These are phyloP conservation scores for Periphyllus acericola DNA, from an alignment of 2,888 invertebrate species.

Conservation along the genomic window DNA sequence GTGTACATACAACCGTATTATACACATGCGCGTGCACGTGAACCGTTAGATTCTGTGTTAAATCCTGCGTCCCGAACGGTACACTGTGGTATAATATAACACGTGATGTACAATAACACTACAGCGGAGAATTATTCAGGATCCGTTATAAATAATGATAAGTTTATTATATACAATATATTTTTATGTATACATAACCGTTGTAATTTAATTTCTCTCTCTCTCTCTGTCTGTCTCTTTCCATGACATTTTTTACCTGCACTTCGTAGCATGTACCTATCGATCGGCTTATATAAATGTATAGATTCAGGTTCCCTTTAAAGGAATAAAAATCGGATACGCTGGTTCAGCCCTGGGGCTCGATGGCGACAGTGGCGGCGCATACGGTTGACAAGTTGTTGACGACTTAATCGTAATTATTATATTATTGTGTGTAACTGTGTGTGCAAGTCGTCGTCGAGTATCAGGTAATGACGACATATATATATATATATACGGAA, in stretches of 20 bases:
- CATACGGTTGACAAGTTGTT: slow-evolving; percentile 51
- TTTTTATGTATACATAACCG: not conserved
- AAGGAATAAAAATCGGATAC: slow-evolving; percentile 26
- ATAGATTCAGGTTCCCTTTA: slow-evolving; percentile 49
- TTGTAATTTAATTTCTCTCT: slow-evolving; percentile 18
- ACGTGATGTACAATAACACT: not conserved
- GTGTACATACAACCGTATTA: not conserved
- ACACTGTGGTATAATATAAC: not conserved
- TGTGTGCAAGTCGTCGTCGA: not conserved
- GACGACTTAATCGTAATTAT: slow-evolving; percentile 61
- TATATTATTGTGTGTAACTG: slow-evolving; percentile 3
- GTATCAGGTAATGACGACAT: not conserved
- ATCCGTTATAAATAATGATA: not conserved
- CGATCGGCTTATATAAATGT: not conserved
- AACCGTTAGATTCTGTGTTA: not conserved
- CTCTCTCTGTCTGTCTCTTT: not conserved
- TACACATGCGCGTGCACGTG: not conserved
- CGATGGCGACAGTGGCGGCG: slow-evolving; percentile 8
- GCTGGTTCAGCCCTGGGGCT: slow-evolving; percentile 31
- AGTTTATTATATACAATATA: not conserved
- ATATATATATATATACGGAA: not conserved
- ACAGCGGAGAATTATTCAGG: not conserved
- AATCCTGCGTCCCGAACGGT: not conserved
- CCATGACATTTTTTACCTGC: not conserved
- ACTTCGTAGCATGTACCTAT: not conserved